Conservation (phyloP, 1,140 invertebrate genomes). For the Ceratitis capitata region DNA sequence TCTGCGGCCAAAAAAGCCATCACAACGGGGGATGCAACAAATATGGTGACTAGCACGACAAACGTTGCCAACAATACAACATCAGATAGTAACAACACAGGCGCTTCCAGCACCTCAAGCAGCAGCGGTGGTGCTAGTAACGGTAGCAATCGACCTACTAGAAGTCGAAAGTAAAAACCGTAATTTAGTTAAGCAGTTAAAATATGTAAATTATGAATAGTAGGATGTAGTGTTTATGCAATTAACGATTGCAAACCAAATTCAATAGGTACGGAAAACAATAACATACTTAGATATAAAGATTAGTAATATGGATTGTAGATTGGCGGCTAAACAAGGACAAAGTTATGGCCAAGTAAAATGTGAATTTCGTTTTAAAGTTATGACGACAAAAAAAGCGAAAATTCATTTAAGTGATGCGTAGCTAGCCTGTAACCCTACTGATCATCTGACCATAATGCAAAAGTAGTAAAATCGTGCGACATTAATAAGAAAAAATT, state of each 20-base stretch:
- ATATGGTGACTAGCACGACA: constrained; percentile 7
- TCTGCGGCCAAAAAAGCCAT: not conserved
- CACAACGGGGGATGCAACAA: not conserved
- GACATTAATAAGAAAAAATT: too few species aligned
- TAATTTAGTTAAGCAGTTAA: not conserved
- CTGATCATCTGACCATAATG: not conserved
- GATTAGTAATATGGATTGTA: not conserved
- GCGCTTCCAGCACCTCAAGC: not conserved
- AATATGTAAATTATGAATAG: not conserved
- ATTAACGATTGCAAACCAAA: not conserved
- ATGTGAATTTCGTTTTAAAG: not conserved
- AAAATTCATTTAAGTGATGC: not conserved
- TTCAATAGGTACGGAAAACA: not conserved
- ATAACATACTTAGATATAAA: not conserved
- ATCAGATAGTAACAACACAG: not conserved
- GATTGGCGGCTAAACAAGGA: not conserved
- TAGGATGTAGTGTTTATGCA: constrained; percentile 11
- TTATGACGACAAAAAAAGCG: not conserved
- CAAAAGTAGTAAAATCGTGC: not conserved
- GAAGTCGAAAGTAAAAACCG: constrained; percentile 39
- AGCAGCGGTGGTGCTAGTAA: not conserved
- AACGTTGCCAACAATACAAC: not conserved
- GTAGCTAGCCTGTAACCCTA: not conserved
- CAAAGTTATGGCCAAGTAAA: not conserved
- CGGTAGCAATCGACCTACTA: constrained; percentile 18